phyloP scores from a whole-genome alignment of 2,888 invertebrate genomes.

The Trachelus tabidus region DNA sequence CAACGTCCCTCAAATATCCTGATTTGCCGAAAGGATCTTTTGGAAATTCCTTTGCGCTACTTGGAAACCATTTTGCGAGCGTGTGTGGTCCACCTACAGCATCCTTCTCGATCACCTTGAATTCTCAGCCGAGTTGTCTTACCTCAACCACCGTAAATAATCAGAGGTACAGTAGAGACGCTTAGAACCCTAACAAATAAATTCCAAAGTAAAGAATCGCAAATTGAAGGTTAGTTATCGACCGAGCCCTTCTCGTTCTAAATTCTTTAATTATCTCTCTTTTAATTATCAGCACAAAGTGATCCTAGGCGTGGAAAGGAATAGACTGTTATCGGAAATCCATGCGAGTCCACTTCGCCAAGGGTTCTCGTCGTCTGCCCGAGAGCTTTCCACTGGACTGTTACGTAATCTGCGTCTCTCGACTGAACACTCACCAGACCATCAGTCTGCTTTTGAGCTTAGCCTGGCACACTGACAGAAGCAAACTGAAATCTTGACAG shows the following conservation, averaged over 20 bases:
- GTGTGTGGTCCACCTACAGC: constrained; percentile 28
- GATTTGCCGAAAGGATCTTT: background rate
- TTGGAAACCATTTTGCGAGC: constrained; percentile 31
- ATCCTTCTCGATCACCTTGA: constrained; percentile 3
- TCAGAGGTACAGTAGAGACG: background rate
- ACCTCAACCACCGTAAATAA: constrained; percentile 12
- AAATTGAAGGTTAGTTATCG: background rate
- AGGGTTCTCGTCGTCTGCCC: background rate
- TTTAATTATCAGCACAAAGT: background rate
- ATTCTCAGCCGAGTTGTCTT: constrained; percentile 7
- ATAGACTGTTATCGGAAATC: background rate
- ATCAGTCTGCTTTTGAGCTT: background rate
- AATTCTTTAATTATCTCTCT: background rate
- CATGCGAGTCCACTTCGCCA: background rate
- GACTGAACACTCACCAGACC: background rate
- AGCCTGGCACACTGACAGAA: background rate
- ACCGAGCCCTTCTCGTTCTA: background rate
- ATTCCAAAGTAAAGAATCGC: background rate
- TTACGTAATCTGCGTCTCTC: background rate
- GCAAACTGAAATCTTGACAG: constrained; percentile 17
- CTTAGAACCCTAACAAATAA: background rate
- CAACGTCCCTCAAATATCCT: background rate
- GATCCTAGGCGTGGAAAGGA: background rate
- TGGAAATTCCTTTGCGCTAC: constrained; percentile 30
- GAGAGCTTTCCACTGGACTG: background rate